Evolutionary conservation across 2,888 invertebrate genomes (phyloP).

Genomic region (Philereme transversata): DNA sequence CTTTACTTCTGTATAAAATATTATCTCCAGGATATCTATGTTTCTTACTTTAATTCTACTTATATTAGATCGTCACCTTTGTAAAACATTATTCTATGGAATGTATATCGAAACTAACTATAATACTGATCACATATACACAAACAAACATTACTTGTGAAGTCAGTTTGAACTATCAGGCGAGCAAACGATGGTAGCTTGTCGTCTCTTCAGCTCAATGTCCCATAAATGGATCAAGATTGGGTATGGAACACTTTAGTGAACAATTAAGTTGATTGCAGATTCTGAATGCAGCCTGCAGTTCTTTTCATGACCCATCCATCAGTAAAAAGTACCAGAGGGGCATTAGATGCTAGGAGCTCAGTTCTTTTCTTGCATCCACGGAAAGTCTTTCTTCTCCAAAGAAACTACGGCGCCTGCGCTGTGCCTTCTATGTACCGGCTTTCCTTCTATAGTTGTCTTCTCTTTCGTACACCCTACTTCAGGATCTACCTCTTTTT

Average conservation of each 20-base stretch:
- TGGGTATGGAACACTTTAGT: background rate
- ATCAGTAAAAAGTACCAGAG: constrained; percentile 45
- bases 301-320: constrained; percentile 15
- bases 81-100: constrained; percentile 51
- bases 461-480: constrained; percentile 58
- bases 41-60: constrained; percentile 27
- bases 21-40: constrained; percentile 3
- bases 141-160: constrained; percentile 13
- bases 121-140: constrained; percentile 71
- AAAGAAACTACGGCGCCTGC: constrained; percentile 69
- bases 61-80: constrained; percentile 56
- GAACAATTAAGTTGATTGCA: background rate
- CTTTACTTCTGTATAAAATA: constrained; percentile 15
- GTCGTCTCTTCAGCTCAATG: background rate
- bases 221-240: background rate
- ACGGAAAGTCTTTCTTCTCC: constrained; percentile 64
- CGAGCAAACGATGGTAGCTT: too few relatives aligned
- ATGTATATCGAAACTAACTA: constrained; percentile 48
- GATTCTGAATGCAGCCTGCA: background rate
- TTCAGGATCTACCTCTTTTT: constrained; percentile 67
- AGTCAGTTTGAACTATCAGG: background rate
- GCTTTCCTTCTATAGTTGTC: constrained; percentile 52
- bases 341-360: constrained; percentile 36
- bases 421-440: constrained; percentile 72
- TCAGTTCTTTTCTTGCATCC: constrained; percentile 54